Evolutionary conservation across 92 coral and sea anemone genomes (phyloP).

Genomic region (Palythoa heliodiscus): DNA sequence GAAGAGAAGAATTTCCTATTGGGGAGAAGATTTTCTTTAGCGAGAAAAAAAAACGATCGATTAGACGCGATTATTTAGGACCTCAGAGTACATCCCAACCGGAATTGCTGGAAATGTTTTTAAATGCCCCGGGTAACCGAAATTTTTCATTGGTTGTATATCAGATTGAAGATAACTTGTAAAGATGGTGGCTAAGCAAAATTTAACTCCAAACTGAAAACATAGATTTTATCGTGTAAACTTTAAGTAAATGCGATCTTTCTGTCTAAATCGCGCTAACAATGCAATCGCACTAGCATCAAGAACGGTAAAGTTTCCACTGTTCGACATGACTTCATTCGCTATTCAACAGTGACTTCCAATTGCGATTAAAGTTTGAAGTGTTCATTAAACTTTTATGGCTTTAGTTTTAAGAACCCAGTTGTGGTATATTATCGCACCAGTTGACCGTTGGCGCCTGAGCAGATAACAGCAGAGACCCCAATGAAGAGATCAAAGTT

Average conservation of each 20-base stretch:
- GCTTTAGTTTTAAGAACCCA: neutral
- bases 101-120: no score
- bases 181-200: no score
- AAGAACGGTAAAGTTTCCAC: neutral
- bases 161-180: no score
- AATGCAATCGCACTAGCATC: neutral
- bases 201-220: neutral
- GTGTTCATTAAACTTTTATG: slow-evolving; percentile 26
- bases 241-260: slow-evolving; percentile 18
- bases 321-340: neutral
- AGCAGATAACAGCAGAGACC: neutral
- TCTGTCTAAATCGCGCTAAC: slow-evolving; percentile 20
- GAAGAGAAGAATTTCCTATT: no score
- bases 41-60: no score
- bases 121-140: no score
- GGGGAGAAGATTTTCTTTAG: no score
- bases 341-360: neutral
- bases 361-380: slow-evolving; percentile 6
- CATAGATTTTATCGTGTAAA: slow-evolving; percentile 31
- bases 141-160: no score
- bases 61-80: no score
- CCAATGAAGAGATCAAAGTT: neutral
- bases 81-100: no score
- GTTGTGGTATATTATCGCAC: neutral
- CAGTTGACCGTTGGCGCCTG: neutral